Percentiles rank a stretch among this genome's conserved stretches.
phyloP scores from a whole-genome alignment of 1,140 invertebrate species.

The Drosophila saltans region DNA sequence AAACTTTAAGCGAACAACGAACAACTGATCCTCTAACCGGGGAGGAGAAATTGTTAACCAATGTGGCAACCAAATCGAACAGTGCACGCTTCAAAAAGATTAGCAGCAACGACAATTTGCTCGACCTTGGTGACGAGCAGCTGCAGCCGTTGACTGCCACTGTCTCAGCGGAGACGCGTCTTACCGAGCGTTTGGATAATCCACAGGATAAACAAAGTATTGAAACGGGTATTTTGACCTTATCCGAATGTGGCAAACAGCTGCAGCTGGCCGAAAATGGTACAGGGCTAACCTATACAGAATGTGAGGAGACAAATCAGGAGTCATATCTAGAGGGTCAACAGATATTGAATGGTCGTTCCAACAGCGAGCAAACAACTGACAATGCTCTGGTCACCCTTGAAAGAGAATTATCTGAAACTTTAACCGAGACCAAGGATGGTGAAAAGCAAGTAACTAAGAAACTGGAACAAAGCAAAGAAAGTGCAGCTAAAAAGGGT shows the following conservation, averaged over 20 bases:
- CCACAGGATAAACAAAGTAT: slow-evolving; percentile 83
- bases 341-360: slow-evolving; percentile 48
- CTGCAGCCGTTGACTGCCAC: slow-evolving; percentile 80
- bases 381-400: slow-evolving; percentile 41
- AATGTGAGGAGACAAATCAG: slow-evolving; percentile 69
- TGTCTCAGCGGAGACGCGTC: slow-evolving; percentile 72
- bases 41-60: slow-evolving; percentile 72
- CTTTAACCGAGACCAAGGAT: slow-evolving; percentile 63
- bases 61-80: slow-evolving; percentile 71
- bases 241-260: slow-evolving; percentile 82
- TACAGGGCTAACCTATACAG: slow-evolving; percentile 58
- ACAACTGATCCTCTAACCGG: slow-evolving; percentile 64
- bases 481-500: slow-evolving; percentile 59
- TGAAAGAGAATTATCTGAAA: slow-evolving; percentile 66
- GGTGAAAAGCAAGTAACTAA: slow-evolving; percentile 72
- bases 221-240: slow-evolving; percentile 79
- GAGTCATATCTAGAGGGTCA: slow-evolving; percentile 67
- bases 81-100: slow-evolving; percentile 78
- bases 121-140: slow-evolving; percentile 70
- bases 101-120: slow-evolving; percentile 76
- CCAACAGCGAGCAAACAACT: neutral
- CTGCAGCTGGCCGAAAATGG: slow-evolving; percentile 57
- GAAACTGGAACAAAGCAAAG: slow-evolving; percentile 65
- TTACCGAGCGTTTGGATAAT: slow-evolving; percentile 72
- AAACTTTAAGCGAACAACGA: slow-evolving; percentile 66